Base-by-base conservation (phyloP, 2,888 invertebrate genomes). In the Capitulum mitella region DNA sequence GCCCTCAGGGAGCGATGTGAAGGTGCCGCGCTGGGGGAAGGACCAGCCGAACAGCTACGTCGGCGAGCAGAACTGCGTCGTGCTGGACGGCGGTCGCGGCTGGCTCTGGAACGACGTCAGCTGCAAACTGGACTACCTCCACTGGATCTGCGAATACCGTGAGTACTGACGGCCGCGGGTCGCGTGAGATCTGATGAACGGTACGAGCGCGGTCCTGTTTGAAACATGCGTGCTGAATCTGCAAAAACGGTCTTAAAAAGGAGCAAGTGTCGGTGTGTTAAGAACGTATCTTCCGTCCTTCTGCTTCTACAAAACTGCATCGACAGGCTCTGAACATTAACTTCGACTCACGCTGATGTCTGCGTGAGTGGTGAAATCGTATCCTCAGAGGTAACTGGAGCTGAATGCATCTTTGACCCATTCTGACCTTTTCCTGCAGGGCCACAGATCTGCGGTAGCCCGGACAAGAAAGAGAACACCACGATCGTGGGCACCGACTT, bases 101-200 rank as follows among this genome's bases (percentile, higher is more conserved):
- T 96, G 96, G 96, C 88, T 92, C 0, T 96, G 96, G 95, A 96
- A 96, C 85, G 96, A 96, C 86, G 95, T 96, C 40, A 95, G 95
- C 78, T 96, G 96, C 85, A 95, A 95, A 86, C 89, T 96, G 80
- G 95, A 96, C 87, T 95, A 95, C 84, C 88, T 95, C 79, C 94
- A 94, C 86, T 96, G 95, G 92, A 93, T 96, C 84, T 96, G 96
- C 87, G 94, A 95, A 87, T 85, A 93, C 88, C 90, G 94, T 94
- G 88, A 91, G 92, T 90, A n/a, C 79, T 64, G 19, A 29, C 26
- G n/a, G 29, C 46, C 12, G 14, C 46, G 46, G 46, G 19, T 46
- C 46, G n/a, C n/a, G n/a, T n/a, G n/a, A n/a, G n/a, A n/a, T n/a
- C n/a, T n/a, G n/a, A n/a, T n/a, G n/a, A n/a, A n/a, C n/a, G n/a